Evolutionary conservation across 1,140 invertebrate species (phyloP), one percentile per base, ranked within the genome.

Genomic region (Cyphomyrmex costatus): DNA sequence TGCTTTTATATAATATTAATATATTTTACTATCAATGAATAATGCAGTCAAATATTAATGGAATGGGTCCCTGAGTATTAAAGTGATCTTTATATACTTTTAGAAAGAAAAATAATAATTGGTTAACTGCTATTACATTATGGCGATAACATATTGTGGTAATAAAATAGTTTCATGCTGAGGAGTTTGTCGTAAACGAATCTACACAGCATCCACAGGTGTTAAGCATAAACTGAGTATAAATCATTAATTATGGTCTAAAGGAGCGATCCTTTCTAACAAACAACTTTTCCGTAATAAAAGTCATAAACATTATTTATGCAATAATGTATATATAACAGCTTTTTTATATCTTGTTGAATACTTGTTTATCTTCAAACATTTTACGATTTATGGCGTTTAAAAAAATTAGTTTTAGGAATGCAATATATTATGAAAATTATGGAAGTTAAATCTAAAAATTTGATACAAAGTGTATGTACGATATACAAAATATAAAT

Each of bases 221-320:
- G 42, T 21, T 74, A 36, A 30, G 5, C 7, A 70, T 46, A 66
- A 51, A 19, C 51, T 33, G 49, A 66, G 60, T 85, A 86, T 90
- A 90, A 92, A 88, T 91, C 82, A 88, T 84, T 90, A 91, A 91
- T 91, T 91, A 88, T 87, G 71, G 74, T 78, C 78, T 68, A 77
- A 56, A 78, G 46, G 73, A 58, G 77, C 24, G 56, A 68, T 33
- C 58, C 58, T 76, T 36, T 68, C 60, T 60, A 70, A 24, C 24
- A 27, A 27, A 65, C 24, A 36, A 27, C 56, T 84, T 84, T 70
- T 70, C 24, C 51, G 16, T 51, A 73, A 24, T 63, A 8, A 70
- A 30, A 68, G n/a, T 53, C 83, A 58, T 71, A 51, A 86, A 80
- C 56, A 49, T 33, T 68, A 12, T 51, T 58, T 63, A 58, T 30